A percentile compares a stretch with the other conserved stretches of the same genome.
Evolutionary conservation across 2,888 invertebrate genomes (phyloP).

Genomic region (Lapara coniferarum): DNA sequence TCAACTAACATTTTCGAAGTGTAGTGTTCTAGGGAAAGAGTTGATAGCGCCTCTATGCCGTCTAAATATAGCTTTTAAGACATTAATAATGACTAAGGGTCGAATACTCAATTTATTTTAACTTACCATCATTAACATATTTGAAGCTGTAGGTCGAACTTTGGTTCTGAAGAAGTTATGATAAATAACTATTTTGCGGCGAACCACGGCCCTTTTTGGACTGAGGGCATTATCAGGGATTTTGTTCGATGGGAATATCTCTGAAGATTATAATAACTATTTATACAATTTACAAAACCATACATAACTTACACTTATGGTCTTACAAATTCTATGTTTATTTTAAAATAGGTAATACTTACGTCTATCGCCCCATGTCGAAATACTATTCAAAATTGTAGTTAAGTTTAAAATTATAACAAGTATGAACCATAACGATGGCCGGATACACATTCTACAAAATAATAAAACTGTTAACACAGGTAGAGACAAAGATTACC

Average conservation of each 20-base stretch:
- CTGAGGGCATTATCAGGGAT: slow-evolving; percentile 79
- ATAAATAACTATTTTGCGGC: slow-evolving; percentile 88
- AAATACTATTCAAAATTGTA: slow-evolving; percentile 48
- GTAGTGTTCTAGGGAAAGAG: too few relatives aligned
- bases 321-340: too few relatives aligned
- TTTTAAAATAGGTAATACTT: slow-evolving; percentile 43
- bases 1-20: too few relatives aligned
- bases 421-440: slow-evolving; percentile 50
- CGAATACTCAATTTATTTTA: slow-evolving; percentile 2
- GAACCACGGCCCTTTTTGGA: slow-evolving; percentile 84
- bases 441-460: slow-evolving; percentile 56
- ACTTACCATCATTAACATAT: slow-evolving; percentile 91
- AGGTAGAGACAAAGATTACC: not conserved
- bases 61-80: not conserved
- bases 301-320: too few relatives aligned
- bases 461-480: not conserved
- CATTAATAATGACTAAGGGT: not conserved
- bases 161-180: slow-evolving; percentile 91
- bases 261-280: slow-evolving; percentile 50
- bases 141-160: slow-evolving; percentile 89
- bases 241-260: slow-evolving; percentile 61
- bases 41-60: too few relatives aligned
- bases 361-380: slow-evolving; percentile 63
- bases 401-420: slow-evolving; percentile 52
- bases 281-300: not conserved